phyloP scores from a whole-genome alignment of 1,140 invertebrate genomes.

The Drosophila ogumai region DNA sequence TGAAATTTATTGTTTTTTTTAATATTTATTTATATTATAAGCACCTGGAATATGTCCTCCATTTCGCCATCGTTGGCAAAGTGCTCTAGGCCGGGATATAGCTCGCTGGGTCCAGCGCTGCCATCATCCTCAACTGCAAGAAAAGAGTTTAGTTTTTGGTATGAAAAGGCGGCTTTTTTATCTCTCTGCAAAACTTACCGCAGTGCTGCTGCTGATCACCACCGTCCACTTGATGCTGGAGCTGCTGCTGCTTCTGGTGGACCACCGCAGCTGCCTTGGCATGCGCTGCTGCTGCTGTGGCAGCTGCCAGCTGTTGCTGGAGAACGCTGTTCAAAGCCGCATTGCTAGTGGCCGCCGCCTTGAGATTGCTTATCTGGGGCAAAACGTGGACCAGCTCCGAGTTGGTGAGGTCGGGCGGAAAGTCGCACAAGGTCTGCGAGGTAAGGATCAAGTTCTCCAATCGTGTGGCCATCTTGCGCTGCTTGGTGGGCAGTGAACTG shows the following conservation, averaged over 20 bases:
- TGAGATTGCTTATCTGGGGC: conserved; percentile 70
- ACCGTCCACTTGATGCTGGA: conserved; percentile 35
- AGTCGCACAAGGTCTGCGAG: conserved; percentile 70
- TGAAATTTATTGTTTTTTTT: too few species aligned
- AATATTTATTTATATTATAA: neutral
- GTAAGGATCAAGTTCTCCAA: conserved; percentile 76
- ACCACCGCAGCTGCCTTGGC: conserved; percentile 58
- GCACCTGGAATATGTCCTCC: conserved; percentile 83
- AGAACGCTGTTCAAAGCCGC: conserved; percentile 60
- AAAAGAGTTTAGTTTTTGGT: neutral
- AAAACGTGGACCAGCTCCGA: conserved; percentile 75
- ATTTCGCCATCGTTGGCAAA: conserved; percentile 72
- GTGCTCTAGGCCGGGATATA: conserved; percentile 66
- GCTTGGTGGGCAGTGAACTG: conserved; percentile 58
- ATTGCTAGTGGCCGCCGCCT: conserved; percentile 66
- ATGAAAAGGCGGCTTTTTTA: neutral
- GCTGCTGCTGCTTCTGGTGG: conserved; percentile 39
- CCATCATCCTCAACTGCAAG: conserved; percentile 52
- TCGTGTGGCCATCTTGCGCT: conserved; percentile 66
- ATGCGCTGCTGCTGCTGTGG: conserved; percentile 66
- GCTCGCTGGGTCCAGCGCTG: conserved; percentile 39
- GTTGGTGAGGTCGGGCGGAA: conserved; percentile 69
- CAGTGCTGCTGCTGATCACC: conserved; percentile 35
- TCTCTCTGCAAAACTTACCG: conserved; percentile 19
- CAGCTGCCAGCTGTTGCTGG: conserved; percentile 67